A percentile compares a stretch with the other conserved stretches of the same genome.
phyloP scores from a whole-genome alignment of 1,140 invertebrate genomes.

The Thereuonema tuberculata region DNA sequence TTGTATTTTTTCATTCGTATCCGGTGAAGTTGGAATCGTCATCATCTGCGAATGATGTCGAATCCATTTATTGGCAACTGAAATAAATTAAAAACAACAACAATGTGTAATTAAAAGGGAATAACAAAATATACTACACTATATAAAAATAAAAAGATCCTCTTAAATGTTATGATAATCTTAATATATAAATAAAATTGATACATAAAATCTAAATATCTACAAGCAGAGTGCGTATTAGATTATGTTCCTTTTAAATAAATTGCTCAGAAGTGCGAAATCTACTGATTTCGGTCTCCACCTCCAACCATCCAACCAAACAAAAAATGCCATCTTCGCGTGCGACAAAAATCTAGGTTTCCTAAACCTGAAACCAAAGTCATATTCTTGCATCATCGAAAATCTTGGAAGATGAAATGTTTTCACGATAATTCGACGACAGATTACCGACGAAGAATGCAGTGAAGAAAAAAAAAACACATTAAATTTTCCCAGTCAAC shows the following conservation, averaged over 20 bases:
- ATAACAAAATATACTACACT: background rate
- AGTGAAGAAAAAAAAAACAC: too few relatives aligned
- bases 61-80: constrained; percentile 3
- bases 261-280: background rate
- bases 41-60: background rate
- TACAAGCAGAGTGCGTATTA: background rate
- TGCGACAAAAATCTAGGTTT: too few relatives aligned
- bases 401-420: too few relatives aligned
- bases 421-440: too few relatives aligned
- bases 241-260: background rate
- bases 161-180: background rate
- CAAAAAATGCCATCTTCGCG: too few relatives aligned
- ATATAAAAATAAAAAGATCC: background rate
- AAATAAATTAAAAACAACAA: background rate
- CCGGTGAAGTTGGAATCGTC: background rate
- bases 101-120: background rate
- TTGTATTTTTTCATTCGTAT: background rate
- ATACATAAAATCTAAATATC: background rate
- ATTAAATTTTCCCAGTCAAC: too few relatives aligned
- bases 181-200: background rate
- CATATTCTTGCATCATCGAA: too few relatives aligned
- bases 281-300: too few relatives aligned
- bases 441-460: too few relatives aligned
- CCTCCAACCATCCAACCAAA: too few relatives aligned
- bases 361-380: too few relatives aligned